Evolutionary conservation across 2,113 vertebrate species (phyloP).

Genomic region (Tragulus kanchil): DNA sequence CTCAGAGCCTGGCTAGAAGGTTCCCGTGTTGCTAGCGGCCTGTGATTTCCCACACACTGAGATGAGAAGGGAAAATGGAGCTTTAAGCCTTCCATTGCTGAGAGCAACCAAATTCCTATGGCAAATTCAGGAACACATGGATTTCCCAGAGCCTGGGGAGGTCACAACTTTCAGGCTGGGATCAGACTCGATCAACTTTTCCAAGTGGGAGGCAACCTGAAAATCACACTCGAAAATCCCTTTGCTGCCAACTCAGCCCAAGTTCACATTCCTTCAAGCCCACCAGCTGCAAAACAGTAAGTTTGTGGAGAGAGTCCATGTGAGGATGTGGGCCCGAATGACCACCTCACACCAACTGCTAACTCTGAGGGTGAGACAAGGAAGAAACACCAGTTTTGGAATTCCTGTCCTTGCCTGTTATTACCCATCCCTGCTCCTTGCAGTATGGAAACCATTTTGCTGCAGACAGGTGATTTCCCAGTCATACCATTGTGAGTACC

Average conservation of each 20-base stretch:
- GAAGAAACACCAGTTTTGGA: neutral
- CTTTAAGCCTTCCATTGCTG: neutral
- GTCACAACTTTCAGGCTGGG: neutral
- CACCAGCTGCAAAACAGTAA: neutral
- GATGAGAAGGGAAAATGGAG: neutral
- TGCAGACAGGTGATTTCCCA: neutral
- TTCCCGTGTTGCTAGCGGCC: too few relatives aligned
- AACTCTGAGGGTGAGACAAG: neutral
- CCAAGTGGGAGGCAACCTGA: neutral
- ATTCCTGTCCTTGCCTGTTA: neutral
- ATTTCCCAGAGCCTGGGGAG: neutral
- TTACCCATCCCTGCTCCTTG: neutral
- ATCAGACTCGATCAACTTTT: neutral
- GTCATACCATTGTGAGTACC: neutral
- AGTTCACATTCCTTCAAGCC: neutral
- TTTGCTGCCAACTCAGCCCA: neutral
- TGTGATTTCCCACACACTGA: neutral
- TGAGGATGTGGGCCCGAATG: neutral
- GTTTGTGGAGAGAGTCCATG: neutral
- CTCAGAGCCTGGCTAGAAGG: neutral
- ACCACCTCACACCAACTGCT: neutral
- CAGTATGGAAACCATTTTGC: slow-evolving; percentile 35
- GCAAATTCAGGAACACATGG: neutral
- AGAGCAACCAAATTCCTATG: neutral
- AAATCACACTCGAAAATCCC: neutral